Conservation (phyloP, 1,140 invertebrate genomes). For the Diprion similis region DNA sequence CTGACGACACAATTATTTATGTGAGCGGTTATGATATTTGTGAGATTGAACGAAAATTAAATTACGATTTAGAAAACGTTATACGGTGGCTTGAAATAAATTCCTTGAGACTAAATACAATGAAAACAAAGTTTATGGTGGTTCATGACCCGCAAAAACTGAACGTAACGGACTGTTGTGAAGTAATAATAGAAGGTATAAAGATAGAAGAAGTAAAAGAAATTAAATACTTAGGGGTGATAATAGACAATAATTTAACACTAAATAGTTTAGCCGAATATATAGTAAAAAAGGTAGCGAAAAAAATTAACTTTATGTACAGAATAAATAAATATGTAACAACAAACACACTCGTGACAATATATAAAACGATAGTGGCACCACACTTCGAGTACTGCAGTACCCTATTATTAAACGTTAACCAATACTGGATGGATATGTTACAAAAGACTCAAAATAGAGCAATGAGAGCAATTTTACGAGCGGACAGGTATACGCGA, state of each 20-base stretch:
- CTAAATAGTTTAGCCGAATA: not conserved
- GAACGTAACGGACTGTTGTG: not conserved
- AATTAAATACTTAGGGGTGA: not conserved
- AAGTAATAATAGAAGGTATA: not conserved
- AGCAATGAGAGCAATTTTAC: slow-evolving; percentile 22
- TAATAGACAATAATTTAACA: not conserved
- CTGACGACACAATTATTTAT: slow-evolving; percentile 33
- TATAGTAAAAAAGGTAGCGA: slow-evolving; percentile 14
- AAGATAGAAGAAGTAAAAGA: not conserved
- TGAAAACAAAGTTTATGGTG: slow-evolving; percentile 24
- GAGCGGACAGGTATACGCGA: slow-evolving; percentile 15
- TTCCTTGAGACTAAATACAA: slow-evolving; percentile 20
- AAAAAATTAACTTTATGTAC: slow-evolving; percentile 25
- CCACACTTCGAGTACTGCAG: slow-evolving; percentile 27
- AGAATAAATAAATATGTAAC: slow-evolving; percentile 20
- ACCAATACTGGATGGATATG: slow-evolving; percentile 6
- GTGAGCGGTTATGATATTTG: slow-evolving; percentile 14
- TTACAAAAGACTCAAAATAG: slow-evolving; percentile 24
- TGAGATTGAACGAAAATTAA: slow-evolving; percentile 4
- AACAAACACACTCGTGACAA: slow-evolving; percentile 6
- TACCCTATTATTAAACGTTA: slow-evolving; percentile 24
- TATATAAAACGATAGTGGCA: slow-evolving; percentile 25
- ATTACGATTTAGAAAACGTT: slow-evolving; percentile 7
- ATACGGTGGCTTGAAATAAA: slow-evolving; percentile 19
- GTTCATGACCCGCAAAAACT: slow-evolving; percentile 17